Evolutionary conservation across 2,888 invertebrate species (phyloP).

Genomic region (Leucania comma): DNA sequence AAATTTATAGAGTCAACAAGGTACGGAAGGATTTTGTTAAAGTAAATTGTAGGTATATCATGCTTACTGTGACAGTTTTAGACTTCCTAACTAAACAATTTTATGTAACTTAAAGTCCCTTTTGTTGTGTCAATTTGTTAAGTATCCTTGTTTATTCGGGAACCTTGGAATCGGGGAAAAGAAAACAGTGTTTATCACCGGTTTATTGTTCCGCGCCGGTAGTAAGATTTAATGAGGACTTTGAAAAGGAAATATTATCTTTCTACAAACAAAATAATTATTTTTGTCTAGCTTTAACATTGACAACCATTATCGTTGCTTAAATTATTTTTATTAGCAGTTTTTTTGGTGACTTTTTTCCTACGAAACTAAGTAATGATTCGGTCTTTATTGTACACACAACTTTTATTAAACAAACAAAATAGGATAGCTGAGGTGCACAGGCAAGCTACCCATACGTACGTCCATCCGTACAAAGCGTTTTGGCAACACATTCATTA

Average conservation of each 20-base stretch:
- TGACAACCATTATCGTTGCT: conserved; percentile 3
- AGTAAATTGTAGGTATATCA: conserved; percentile 55
- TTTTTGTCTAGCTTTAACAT: conserved; percentile 29
- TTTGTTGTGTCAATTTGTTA: conserved; percentile 47
- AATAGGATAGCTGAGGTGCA: too few species aligned
- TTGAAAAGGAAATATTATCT: conserved; percentile 38
- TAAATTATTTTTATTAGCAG: neutral
- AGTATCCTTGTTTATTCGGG: conserved; percentile 41
- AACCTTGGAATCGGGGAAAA: conserved; percentile 34
- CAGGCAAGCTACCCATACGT: too few species aligned
- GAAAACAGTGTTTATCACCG: conserved; percentile 44
- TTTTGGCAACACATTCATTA: too few species aligned
- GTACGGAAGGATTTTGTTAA: conserved; percentile 45
- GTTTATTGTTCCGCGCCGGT: conserved; percentile 49
- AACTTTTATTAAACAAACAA: too few species aligned
- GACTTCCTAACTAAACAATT: conserved; percentile 54
- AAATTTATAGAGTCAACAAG: conserved; percentile 53
- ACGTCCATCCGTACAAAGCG: too few species aligned
- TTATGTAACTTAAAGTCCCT: conserved; percentile 45
- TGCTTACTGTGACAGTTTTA: conserved; percentile 54
- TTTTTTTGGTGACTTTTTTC: neutral
- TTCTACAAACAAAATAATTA: conserved; percentile 29
- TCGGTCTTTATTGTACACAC: too few species aligned
- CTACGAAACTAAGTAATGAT: too few species aligned
- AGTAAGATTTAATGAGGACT: conserved; percentile 51